A percentile compares a stretch with the other conserved stretches of the same genome.
Conservation (phyloP, 2,797 vertebrate genomes). For the Syncerus caffer region DNA sequence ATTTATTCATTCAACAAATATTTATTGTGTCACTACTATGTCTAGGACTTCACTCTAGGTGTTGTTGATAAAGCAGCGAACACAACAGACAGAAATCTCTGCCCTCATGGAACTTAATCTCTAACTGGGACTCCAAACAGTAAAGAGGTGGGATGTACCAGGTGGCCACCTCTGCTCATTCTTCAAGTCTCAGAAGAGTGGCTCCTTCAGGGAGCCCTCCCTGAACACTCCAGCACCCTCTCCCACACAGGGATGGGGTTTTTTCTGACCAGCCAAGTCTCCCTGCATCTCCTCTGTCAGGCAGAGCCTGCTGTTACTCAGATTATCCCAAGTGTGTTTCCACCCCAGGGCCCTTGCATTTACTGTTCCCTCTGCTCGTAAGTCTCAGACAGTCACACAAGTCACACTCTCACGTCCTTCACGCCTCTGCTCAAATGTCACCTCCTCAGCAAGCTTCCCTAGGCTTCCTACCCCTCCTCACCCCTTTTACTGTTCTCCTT, state of each 20-base stretch:
- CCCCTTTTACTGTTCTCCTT: neutral
- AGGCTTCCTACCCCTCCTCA: neutral
- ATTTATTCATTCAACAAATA: neutral
- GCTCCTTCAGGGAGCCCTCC: neutral
- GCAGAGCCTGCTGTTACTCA: neutral
- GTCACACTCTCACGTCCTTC: neutral
- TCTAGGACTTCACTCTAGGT: neutral
- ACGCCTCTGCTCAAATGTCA: neutral
- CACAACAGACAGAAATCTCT: neutral
- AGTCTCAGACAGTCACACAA: neutral
- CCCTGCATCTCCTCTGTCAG: neutral
- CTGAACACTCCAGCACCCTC: neutral
- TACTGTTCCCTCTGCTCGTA: rapidly evolving
- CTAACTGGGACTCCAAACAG: neutral
- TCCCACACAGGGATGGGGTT: neutral
- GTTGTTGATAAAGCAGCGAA: neutral
- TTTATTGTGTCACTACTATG: no score
- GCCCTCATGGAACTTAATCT: neutral
- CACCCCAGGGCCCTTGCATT: neutral
- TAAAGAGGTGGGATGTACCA: neutral
- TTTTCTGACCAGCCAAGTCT: neutral
- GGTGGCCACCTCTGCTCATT: neutral
- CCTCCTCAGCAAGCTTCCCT: neutral
- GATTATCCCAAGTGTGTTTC: neutral
- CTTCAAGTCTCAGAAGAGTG: neutral